Conservation (phyloP, 1,140 invertebrate species). For the Grapholita molesta region DNA sequence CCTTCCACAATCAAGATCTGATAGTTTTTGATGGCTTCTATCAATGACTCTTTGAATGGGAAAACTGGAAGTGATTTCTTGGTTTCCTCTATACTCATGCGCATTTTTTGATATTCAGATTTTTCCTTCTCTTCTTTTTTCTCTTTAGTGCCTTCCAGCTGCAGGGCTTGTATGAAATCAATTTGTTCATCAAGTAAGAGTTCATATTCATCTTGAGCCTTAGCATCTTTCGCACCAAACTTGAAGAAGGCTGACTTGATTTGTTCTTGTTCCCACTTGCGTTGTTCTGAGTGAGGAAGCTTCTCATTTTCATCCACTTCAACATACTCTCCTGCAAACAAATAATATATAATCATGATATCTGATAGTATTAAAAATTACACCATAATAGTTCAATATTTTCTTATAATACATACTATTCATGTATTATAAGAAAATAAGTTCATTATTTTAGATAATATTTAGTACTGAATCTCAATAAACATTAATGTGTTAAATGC, state of each 20-base stretch:
- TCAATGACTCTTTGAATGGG: constrained; percentile 93
- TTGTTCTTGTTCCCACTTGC: constrained; percentile 99
- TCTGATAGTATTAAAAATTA: no score
- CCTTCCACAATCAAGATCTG: constrained; percentile 98
- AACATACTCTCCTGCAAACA: constrained; percentile 83
- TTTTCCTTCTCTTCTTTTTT: constrained; percentile 80
- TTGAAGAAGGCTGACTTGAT: constrained; percentile 94
- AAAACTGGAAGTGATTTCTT: constrained; percentile 96
- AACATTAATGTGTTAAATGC: no score
- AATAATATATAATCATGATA: constrained; percentile 6
- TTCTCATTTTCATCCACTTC: constrained; percentile 94
- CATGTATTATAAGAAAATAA: no score
- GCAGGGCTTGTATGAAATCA: constrained; percentile 97
- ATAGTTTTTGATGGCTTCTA: constrained; percentile 92
- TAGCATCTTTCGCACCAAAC: constrained; percentile 96
- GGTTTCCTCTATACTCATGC: constrained; percentile 94
- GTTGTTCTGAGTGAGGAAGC: constrained; percentile 94
- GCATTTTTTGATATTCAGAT: constrained; percentile 86
- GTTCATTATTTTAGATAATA: no score
- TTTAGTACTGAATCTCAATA: no score
- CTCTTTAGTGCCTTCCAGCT: constrained; percentile 90
- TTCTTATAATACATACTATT: no score
- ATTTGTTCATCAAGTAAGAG: constrained; percentile 97
- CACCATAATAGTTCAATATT: no score
- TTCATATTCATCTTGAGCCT: constrained; percentile 91